phyloP scores from a whole-genome alignment of 2,113 vertebrate species.

The Carlito syrichta region DNA sequence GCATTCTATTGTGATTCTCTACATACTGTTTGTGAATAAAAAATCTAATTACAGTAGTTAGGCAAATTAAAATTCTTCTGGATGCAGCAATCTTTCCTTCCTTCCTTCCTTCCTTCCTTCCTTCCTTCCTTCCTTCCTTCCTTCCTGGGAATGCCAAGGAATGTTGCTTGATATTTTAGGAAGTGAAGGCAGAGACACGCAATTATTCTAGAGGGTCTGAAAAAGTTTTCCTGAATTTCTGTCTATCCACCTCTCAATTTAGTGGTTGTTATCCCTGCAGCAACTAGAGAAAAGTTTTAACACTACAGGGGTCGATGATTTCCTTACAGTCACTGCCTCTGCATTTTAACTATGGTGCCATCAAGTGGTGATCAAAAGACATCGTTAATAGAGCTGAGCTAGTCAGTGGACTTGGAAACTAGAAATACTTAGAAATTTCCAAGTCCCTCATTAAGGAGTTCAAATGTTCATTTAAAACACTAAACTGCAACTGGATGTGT shows the following conservation, averaged over 20 bases:
- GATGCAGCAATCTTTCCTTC: neutral
- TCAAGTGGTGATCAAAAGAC: neutral
- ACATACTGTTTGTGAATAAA: conserved; percentile 28
- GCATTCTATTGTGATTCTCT: conserved; percentile 39
- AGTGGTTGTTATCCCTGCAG: accelerated
- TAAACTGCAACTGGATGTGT: neutral
- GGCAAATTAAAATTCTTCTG: conserved; percentile 45
- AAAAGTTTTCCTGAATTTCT: neutral
- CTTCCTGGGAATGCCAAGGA: neutral
- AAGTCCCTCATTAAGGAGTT: neutral
- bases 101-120: neutral
- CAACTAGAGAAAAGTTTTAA: accelerated
- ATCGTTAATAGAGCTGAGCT: neutral
- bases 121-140: neutral
- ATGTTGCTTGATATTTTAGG: neutral
- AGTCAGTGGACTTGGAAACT: neutral
- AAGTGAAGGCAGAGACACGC: neutral
- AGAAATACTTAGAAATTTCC: neutral
- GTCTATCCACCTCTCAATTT: neutral
- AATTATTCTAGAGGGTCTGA: neutral
- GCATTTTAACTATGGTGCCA: neutral
- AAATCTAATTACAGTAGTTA: conserved; percentile 12
- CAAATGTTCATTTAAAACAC: neutral
- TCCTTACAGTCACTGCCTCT: accelerated
- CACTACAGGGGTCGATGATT: accelerated